Base-by-base conservation (phyloP, 2,797 vertebrate species). In the Coilia nasus region DNA sequence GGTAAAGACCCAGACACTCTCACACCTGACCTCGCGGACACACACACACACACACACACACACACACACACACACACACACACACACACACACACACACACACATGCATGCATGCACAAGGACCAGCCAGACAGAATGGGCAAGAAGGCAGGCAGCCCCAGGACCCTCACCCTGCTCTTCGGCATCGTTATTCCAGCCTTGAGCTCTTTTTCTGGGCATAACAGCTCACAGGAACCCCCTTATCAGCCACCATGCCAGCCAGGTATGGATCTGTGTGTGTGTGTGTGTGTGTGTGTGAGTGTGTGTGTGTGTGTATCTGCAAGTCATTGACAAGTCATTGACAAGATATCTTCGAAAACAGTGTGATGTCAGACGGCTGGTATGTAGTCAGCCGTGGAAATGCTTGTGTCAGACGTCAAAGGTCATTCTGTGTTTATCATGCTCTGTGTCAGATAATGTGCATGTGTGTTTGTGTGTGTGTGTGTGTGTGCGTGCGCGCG, bases 241-340 rank as follows among this genome's bases (percentile, higher is more conserved):
- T 88, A 91, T 57, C 87, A 67, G 84, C 78, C 64, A 3, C 28
- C 71, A 19, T 96, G 96, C 83, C 90, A 88, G 85, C 88, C 94
- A 95, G 96, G 96, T 96, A 94, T 82, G 89, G n/a, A 64, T 28
- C 9, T 67, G 15, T 71, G 31, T 83, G 81, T 71, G 2, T 81
- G 19, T 28, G 7, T 54, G 50, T 54, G 2, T 19, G 57, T 19
- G 57, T 19, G 57, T 19, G 57, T 19, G 57, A 3, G 57, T 19
- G 57, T 19, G 10, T 19, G 57, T 19, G 57, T 1, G 41, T 82
- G 82, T 83, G 60, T 28, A 46, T 41, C 6, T 44, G 41, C 35
- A 9, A 71, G 14, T 31, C 25, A 31, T 12, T 3, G 25, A 15
- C 14, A 6, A 6, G 15, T 75, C 67, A 17, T 6, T 75, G 25